Evolutionary conservation across 1,140 invertebrate species (phyloP), one percentile per base, ranked within the genome.

Genomic region (Colletes gigas): DNA sequence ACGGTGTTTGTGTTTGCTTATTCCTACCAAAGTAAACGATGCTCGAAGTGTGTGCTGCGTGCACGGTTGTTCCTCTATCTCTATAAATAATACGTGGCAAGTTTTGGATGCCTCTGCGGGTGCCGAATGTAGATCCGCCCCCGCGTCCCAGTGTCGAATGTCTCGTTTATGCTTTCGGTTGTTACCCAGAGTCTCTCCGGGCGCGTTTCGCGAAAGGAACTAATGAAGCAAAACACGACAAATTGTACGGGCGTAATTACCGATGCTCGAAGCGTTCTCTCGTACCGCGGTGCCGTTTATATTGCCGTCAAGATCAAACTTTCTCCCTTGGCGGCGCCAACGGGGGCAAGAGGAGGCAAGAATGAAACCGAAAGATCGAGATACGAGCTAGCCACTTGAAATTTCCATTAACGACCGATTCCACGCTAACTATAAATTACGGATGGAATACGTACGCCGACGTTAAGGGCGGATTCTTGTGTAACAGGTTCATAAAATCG

Each of bases 391-490:
- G 83, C 0, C 78, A 88, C 76, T 76, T 86, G 83, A 88, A 86
- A 88, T 83, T 84, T 88, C 84, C 78, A 84, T 83, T 87, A 83
- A 83, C 74, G 78, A 81, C 52, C 66, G 76, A 78, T 81, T 77
- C 83, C 76, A 65, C 84, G 76, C 75, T 55, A 76, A 74, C 73
- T 80, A 30, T 86, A 88, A 86, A 78, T 86, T 88, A 88, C 86
- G 78, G 77, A 74, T 63, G 76, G 75, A 81, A 87, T 78, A 80
- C 68, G 79, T 73, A 68, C 62, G 67, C 70, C 8, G 71, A 68
- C 77, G 76, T 77, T 88, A 84, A 86, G 83, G 84, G 71, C 79
- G 75, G 86, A 86, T 86, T 84, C 84, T 84, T 73, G 77, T 60
- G 79, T 72, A 85, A 87, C 83, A 86, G 70, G 84, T 84, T 86